These are phyloP conservation scores for Halcyon badia DNA, from an alignment of 2,797 vertebrate species.

Conservation along the genomic window DNA sequence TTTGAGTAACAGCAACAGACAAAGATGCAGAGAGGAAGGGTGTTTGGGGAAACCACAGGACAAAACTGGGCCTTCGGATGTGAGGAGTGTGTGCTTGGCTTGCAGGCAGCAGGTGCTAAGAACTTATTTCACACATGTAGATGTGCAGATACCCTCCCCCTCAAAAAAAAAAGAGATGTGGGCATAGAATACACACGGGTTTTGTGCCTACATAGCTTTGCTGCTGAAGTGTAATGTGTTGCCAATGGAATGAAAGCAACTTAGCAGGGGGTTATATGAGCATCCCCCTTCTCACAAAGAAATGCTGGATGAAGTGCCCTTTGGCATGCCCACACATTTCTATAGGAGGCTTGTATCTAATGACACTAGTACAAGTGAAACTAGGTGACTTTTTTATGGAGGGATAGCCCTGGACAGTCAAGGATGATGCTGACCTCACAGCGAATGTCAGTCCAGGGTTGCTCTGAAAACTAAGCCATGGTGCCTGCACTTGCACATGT, in stretches of 20 bases:
- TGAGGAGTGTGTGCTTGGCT: not conserved
- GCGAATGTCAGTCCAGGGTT: not conserved
- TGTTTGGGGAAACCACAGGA: conserved; percentile 31
- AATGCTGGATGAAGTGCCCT: not conserved
- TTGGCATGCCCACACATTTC: not conserved
- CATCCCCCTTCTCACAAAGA: not conserved
- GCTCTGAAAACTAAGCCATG: rapidly evolving
- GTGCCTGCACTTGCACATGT: rapidly evolving
- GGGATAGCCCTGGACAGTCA: not conserved
- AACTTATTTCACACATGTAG: not conserved
- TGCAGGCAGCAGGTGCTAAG: not conserved
- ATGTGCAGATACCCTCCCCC: not conserved
- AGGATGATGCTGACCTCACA: not conserved
- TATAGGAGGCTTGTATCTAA: not conserved
- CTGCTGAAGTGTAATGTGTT: not conserved
- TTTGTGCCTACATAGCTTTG: not conserved
- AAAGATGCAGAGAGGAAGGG: not conserved
- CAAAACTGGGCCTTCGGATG: conserved; percentile 16
- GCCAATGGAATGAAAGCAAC: not conserved
- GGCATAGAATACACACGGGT: not conserved
- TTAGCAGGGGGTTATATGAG: not conserved
- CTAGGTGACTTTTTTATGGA: not conserved
- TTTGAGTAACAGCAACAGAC: not conserved
- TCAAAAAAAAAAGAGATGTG: not conserved
- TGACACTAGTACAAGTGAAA: not conserved